Evolutionary conservation across 2,113 vertebrate species (phyloP).

Genomic region (Chamaea fasciata): DNA sequence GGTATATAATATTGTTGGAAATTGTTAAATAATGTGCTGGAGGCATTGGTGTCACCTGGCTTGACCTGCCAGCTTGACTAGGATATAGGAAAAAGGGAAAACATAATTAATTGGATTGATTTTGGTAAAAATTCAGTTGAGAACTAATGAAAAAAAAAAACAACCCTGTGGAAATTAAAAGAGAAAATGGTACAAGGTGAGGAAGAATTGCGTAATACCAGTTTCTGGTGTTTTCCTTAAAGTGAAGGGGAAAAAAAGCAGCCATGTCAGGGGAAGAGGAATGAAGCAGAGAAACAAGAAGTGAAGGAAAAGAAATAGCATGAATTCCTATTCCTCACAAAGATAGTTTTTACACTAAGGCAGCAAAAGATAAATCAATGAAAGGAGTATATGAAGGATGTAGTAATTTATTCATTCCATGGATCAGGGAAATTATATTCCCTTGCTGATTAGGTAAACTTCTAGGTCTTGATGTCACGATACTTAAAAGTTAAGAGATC

Average conservation of each 20-base stretch:
- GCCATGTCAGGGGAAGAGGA: not conserved
- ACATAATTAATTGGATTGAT: not conserved
- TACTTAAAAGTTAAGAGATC: not conserved
- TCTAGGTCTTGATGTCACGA: fast-evolving
- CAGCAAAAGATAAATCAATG: not conserved
- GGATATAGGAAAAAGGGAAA: not conserved
- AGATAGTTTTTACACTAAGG: not conserved
- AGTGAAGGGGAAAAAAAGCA: not conserved
- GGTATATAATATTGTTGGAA: not conserved
- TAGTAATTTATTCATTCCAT: not conserved
- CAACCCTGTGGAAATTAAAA: not conserved
- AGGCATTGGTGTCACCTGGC: not conserved
- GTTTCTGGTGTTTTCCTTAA: not conserved
- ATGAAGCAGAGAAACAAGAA: not conserved
- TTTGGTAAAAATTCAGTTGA: not conserved
- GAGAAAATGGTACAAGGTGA: not conserved
- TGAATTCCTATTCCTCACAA: not conserved
- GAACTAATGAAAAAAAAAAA: not conserved
- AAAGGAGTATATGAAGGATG: not conserved
- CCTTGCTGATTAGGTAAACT: not conserved
- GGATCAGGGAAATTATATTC: not conserved
- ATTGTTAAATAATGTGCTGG: not conserved
- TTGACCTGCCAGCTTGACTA: not conserved
- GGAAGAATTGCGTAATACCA: not conserved
- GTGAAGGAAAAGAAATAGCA: not conserved